These are phyloP conservation scores for Dasysyrphus tricinctus DNA, from an alignment of 2,888 invertebrate genomes.

Conservation along the genomic window DNA sequence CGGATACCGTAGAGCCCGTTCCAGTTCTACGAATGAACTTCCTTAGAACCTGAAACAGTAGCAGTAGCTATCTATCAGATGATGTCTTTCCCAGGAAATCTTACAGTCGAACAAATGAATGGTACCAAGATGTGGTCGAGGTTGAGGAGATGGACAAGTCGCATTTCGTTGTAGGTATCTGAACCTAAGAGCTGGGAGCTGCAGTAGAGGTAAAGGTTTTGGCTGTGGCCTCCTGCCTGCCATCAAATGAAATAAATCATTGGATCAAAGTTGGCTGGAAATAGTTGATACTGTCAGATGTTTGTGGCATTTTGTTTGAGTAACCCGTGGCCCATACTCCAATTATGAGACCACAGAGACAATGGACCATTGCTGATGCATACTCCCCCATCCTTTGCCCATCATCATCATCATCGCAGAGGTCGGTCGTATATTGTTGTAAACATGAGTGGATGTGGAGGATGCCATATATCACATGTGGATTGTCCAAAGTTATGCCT, in stretches of 20 bases:
- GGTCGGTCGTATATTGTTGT: conserved; percentile 70
- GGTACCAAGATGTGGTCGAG: conserved; percentile 54
- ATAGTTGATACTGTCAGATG: conserved; percentile 74
- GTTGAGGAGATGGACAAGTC: conserved; percentile 46
- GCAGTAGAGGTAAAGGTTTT: background rate
- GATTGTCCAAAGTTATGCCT: conserved; percentile 74
- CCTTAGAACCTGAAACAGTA: conserved; percentile 73
- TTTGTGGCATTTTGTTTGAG: conserved; percentile 54
- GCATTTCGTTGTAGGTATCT: background rate
- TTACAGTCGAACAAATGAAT: conserved; percentile 74
- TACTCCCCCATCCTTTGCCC: conserved; percentile 5
- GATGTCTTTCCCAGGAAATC: conserved; percentile 76
- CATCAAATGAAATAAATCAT: conserved; percentile 75
- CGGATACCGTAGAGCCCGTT: conserved; percentile 9
- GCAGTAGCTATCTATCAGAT: conserved; percentile 71
- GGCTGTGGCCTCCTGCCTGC: conserved; percentile 37
- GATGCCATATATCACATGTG: conserved; percentile 74
- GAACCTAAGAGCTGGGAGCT: conserved; percentile 29
- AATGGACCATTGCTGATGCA: conserved; percentile 42
- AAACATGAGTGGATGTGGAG: conserved; percentile 69
- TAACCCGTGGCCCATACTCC: conserved; percentile 50
- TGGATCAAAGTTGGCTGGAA: conserved; percentile 75
- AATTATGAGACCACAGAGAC: conserved; percentile 68
- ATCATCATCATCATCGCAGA: conserved; percentile 1
- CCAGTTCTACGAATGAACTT: conserved; percentile 68